Evolutionary conservation across 2,797 vertebrate species (phyloP).

Genomic region (Danio tinwini): DNA sequence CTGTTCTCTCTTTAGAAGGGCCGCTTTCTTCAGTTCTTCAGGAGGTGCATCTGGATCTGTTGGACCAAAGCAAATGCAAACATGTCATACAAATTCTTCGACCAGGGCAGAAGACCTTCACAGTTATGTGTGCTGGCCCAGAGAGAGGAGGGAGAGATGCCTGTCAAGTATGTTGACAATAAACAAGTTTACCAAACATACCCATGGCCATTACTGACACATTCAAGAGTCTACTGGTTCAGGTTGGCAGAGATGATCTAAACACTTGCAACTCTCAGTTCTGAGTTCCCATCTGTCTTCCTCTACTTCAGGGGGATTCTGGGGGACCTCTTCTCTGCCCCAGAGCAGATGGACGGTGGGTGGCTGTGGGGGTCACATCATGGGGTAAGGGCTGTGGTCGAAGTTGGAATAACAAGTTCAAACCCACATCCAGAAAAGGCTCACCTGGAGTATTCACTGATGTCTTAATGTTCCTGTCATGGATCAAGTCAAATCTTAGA

Average conservation of each 20-base stretch:
- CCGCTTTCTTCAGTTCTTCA: conserved; percentile 74
- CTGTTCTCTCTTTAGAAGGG: conserved; percentile 73
- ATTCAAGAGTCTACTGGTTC: background rate
- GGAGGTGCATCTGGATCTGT: conserved; percentile 82
- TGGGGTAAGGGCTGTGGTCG: conserved; percentile 90
- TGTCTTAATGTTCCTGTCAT: conserved; percentile 79
- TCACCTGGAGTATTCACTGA: conserved; percentile 90
- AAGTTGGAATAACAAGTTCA: conserved; percentile 76
- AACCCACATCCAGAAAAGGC: conserved; percentile 72
- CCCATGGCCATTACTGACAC: background rate
- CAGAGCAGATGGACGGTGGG: conserved; percentile 76
- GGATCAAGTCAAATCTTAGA: conserved; percentile 78
- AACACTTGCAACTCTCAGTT: background rate
- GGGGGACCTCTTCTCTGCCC: conserved; percentile 86
- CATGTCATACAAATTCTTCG: conserved; percentile 74
- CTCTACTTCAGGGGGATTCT: conserved; percentile 84
- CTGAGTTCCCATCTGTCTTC: background rate
- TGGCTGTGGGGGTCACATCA: conserved; percentile 83
- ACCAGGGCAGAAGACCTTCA: conserved; percentile 70
- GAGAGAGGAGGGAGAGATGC: conserved; percentile 85
- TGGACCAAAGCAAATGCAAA: conserved; percentile 77
- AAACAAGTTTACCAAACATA: background rate
- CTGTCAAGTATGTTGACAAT: conserved; percentile 80
- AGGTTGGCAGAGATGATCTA: background rate
- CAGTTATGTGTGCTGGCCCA: conserved; percentile 85